A percentile compares a stretch with the other conserved stretches of the same genome.
phyloP scores from a whole-genome alignment of 2,888 invertebrate species.

The Choreutis nemorana region DNA sequence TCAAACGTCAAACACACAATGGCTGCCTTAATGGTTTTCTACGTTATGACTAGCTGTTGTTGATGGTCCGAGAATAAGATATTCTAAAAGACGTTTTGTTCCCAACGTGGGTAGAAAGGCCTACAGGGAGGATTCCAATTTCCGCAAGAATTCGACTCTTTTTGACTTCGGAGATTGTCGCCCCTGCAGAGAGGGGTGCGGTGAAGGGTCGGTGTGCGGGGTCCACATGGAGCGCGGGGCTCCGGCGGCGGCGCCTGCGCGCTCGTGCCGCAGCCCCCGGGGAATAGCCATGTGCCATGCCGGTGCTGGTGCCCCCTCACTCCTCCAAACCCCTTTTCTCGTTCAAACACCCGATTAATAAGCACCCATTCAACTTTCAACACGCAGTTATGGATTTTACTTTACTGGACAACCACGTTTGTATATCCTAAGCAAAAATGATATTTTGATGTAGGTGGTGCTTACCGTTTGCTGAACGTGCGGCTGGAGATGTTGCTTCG shows the following conservation, averaged over 20 bases:
- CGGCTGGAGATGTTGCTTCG: slow-evolving; percentile 76
- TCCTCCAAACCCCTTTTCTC: slow-evolving; percentile 19
- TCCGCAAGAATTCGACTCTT: slow-evolving; percentile 49
- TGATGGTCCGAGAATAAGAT: no score
- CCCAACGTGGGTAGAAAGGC: slow-evolving; percentile 8
- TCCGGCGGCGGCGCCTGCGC: slow-evolving; percentile 37
- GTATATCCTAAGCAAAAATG: slow-evolving; percentile 2
- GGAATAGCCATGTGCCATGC: slow-evolving; percentile 37
- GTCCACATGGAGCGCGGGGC: slow-evolving; percentile 13
- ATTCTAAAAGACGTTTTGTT: no score
- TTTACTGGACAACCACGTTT: neutral
- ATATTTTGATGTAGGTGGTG: slow-evolving; percentile 9
- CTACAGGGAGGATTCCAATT: slow-evolving; percentile 41
- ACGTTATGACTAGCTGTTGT: no score
- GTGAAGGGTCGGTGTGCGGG: slow-evolving; percentile 13
- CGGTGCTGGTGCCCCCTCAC: slow-evolving; percentile 16
- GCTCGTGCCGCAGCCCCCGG: slow-evolving; percentile 24
- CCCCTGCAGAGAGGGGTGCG: slow-evolving; percentile 43
- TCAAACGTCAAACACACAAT: no score
- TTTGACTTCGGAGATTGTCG: slow-evolving; percentile 21
- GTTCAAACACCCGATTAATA: slow-evolving; percentile 38
- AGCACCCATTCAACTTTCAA: slow-evolving; percentile 46
- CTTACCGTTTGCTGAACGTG: slow-evolving; percentile 72
- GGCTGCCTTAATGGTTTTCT: no score
- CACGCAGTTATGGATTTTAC: slow-evolving; percentile 16